Percentiles rank a stretch among this genome's conserved stretches.
Evolutionary conservation across 2,888 invertebrate species (phyloP).

Genomic region (Pandemis corylana): DNA sequence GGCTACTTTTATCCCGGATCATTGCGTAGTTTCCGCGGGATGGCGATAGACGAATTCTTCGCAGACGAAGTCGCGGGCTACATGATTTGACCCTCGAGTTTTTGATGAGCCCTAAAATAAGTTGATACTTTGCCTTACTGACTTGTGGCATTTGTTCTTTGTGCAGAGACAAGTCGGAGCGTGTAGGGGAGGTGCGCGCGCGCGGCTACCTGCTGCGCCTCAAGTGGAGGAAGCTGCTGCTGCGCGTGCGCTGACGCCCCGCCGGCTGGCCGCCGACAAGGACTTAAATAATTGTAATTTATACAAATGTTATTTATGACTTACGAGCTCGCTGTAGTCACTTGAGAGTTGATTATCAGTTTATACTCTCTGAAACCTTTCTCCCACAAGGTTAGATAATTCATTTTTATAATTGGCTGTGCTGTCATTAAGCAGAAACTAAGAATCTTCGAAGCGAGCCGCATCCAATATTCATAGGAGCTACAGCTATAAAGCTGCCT

Average conservation of each 20-base stretch:
- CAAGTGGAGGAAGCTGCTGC: conserved; percentile 63
- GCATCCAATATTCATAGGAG: background rate
- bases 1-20: no score
- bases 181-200: conserved; percentile 46
- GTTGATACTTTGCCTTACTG: no score
- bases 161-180: conserved; percentile 52
- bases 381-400: background rate
- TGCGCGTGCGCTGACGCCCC: conserved; percentile 44
- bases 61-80: no score
- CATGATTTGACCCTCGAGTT: no score
- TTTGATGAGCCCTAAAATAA: no score
- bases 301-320: background rate
- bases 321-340: background rate
- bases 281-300: background rate
- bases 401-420: background rate
- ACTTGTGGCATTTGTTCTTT: background rate
- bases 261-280: background rate
- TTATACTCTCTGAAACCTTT: background rate
- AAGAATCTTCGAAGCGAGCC: background rate
- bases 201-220: conserved; percentile 52
- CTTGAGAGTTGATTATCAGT: background rate
- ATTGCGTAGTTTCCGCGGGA: no score
- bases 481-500: background rate
- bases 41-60: no score
- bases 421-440: background rate